phyloP scores from a whole-genome alignment of 2,888 invertebrate genomes.

The Fragum whitleyi region DNA sequence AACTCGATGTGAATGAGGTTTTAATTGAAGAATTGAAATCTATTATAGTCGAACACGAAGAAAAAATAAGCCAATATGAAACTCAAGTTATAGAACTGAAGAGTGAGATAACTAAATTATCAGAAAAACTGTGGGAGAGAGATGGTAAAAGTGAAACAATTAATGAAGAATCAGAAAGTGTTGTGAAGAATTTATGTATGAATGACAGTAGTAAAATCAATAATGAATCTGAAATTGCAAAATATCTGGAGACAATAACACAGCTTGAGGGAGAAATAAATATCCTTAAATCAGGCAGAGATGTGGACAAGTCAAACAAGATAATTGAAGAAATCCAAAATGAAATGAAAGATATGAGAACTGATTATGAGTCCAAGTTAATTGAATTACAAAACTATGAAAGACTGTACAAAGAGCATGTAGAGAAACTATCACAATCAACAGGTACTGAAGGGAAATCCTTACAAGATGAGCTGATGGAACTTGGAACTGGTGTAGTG shows the following conservation, averaged over 20 bases:
- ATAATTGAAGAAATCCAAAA: neutral
- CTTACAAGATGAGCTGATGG: neutral
- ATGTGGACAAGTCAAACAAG: neutral
- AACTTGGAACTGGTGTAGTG: neutral
- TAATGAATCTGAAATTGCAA: neutral
- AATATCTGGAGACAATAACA: neutral
- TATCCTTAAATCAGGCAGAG: neutral
- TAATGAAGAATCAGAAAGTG: neutral
- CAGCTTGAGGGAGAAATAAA: neutral
- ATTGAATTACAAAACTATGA: neutral
- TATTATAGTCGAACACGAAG: neutral
- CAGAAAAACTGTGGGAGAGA: too few species aligned
- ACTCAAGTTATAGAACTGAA: too few species aligned
- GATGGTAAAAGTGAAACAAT: neutral
- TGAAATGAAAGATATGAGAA: slow-evolving; percentile 15
- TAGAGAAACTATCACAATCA: neutral
- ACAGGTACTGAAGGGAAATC: neutral
- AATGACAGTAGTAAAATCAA: neutral
- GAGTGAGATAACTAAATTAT: too few species aligned
- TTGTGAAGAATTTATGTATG: neutral
- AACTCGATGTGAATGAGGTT: too few species aligned
- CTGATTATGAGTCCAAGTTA: neutral
- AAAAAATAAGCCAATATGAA: neutral
- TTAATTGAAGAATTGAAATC: neutral
- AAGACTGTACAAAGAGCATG: neutral